These are phyloP conservation scores for Spialia ferax DNA, from an alignment of 2,888 invertebrate species.

Conservation along the genomic window DNA sequence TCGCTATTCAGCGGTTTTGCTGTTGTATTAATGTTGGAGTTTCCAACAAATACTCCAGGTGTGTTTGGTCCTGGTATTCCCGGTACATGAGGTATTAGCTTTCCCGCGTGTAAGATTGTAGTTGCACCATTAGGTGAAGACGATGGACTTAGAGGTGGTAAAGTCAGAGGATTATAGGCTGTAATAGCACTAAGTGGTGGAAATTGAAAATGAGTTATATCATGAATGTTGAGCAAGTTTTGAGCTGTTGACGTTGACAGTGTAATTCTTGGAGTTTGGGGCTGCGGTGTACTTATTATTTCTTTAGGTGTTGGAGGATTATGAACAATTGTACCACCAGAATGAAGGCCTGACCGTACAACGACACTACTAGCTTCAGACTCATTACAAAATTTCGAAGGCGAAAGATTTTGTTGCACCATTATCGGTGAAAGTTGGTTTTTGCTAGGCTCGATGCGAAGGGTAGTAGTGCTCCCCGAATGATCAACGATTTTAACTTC, in stretches of 20 bases:
- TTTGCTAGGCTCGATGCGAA: slow-evolving; percentile 89
- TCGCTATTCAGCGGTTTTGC: slow-evolving; percentile 61
- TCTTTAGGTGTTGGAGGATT: slow-evolving; percentile 86
- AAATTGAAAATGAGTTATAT: slow-evolving; percentile 87
- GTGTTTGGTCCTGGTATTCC: slow-evolving; percentile 95
- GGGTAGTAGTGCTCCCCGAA: slow-evolving; percentile 89
- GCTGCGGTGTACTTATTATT: slow-evolving; percentile 69
- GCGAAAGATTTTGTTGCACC: slow-evolving; percentile 79
- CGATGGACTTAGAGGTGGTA: slow-evolving; percentile 84
- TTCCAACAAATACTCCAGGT: slow-evolving; percentile 74
- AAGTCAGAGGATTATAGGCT: slow-evolving; percentile 89
- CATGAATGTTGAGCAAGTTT: slow-evolving; percentile 82
- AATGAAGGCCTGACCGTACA: slow-evolving; percentile 93
- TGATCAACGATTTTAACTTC: slow-evolving; percentile 92
- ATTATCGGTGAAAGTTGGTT: slow-evolving; percentile 85
- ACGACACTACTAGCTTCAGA: slow-evolving; percentile 90
- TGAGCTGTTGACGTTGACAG: slow-evolving; percentile 75
- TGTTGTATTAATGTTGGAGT: slow-evolving; percentile 54
- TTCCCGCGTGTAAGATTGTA: slow-evolving; percentile 89
- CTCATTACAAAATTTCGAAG: slow-evolving; percentile 73
- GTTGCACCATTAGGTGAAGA: slow-evolving; percentile 86
- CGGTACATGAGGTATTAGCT: slow-evolving; percentile 94
- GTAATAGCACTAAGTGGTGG: slow-evolving; percentile 90
- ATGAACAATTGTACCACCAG: slow-evolving; percentile 93
- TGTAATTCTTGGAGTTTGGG: slow-evolving; percentile 85